Evolutionary conservation across 2,113 vertebrate species (phyloP).

Genomic region (Heterotilapia buettikoferi): DNA sequence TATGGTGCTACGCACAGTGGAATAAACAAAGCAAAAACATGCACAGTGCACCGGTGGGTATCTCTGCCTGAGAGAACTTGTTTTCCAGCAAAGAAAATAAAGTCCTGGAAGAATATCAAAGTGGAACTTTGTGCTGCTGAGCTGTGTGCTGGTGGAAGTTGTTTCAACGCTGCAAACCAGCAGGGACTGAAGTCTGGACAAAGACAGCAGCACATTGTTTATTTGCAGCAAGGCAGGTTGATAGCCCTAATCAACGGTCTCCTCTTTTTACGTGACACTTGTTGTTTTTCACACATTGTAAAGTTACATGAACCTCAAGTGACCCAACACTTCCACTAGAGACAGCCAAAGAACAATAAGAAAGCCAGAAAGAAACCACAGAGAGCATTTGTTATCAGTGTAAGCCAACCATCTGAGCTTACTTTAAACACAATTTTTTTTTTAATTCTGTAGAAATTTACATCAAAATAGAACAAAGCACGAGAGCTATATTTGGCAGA

Average conservation of each 20-base stretch:
- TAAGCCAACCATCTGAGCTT: not conserved
- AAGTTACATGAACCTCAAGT: not conserved
- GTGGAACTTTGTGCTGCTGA: not conserved
- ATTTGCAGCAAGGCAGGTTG: not conserved
- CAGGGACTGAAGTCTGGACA: conserved; percentile 26
- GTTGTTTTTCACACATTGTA: not conserved
- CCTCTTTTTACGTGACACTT: not conserved
- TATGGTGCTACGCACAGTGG: not conserved
- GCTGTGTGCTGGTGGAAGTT: conserved; percentile 16
- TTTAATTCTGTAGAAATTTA: accelerated
- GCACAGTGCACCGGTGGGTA: not conserved
- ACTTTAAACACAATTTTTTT: not conserved
- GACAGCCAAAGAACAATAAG: not conserved
- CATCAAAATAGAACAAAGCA: not conserved
- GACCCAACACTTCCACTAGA: not conserved
- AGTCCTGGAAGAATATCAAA: conserved; percentile 39
- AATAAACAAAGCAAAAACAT: conserved; percentile 8
- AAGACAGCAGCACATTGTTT: conserved; percentile 7
- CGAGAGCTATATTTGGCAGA: not conserved
- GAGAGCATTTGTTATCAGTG: not conserved
- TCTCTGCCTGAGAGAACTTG: not conserved
- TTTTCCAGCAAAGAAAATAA: conserved; percentile 27
- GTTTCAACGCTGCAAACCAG: conserved; percentile 6
- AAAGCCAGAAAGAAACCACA: not conserved
- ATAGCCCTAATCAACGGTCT: not conserved